Conservation (phyloP, 2,888 invertebrate genomes). For the Perizoma affinitatum region DNA sequence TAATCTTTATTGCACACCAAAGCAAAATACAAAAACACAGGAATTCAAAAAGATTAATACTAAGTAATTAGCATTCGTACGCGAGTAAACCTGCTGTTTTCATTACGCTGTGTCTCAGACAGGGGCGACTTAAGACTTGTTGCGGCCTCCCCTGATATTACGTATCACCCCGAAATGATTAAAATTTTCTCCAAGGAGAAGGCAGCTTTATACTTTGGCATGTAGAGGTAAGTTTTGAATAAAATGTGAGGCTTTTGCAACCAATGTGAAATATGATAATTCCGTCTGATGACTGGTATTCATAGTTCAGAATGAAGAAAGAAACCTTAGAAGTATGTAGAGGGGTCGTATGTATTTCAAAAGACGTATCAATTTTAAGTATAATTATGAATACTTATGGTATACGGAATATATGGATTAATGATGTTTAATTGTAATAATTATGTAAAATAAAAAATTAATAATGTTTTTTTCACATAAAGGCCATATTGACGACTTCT, state of each 20-base stretch:
- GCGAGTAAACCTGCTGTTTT: conserved; percentile 4
- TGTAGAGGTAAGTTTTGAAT: conserved; percentile 19
- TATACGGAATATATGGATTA: too few species aligned
- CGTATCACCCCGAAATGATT: conserved; percentile 48
- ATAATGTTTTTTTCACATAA: too few species aligned
- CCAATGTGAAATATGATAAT: conserved; percentile 79
- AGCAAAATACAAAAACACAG: too few species aligned
- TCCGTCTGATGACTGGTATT: conserved; percentile 76
- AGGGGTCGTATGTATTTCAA: conserved; percentile 67
- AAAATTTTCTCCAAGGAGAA: conserved; percentile 22
- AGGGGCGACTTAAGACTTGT: conserved; percentile 65
- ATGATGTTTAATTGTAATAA: too few species aligned
- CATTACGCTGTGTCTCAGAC: conserved; percentile 55
- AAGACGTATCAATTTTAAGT: conserved; percentile 41
- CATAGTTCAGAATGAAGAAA: conserved; percentile 68
- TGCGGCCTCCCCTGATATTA: conserved; percentile 64
- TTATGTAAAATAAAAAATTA: too few species aligned
- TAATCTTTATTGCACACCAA: too few species aligned
- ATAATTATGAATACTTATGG: conserved; percentile 22
- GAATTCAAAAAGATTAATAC: too few species aligned
- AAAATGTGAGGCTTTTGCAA: conserved; percentile 33
- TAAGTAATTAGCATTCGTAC: background rate
- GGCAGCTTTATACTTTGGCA: conserved; percentile 8
- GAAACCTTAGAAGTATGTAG: conserved; percentile 62
- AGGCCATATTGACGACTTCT: too few species aligned